Conservation (phyloP, 2,113 vertebrate species). For the Oryzias javanicus region DNA sequence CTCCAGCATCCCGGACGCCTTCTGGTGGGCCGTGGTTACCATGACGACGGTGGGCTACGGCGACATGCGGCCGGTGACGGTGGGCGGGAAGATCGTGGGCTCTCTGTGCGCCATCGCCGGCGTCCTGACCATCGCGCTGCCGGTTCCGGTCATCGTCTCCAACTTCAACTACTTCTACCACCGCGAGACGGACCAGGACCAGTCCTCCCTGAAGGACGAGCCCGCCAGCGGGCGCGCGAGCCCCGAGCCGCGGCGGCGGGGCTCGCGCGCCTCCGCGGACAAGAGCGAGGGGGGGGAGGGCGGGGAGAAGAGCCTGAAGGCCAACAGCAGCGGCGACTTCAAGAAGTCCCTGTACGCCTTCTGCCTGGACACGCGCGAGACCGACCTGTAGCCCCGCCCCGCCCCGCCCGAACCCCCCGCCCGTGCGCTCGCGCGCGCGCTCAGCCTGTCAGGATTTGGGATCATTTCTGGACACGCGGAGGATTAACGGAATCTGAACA, state of each 20-base stretch:
- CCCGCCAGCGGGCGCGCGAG: constrained; percentile 65
- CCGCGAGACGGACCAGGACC: constrained; percentile 92
- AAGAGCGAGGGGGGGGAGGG: constrained; percentile 73
- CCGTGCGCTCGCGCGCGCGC: constrained; percentile 3
- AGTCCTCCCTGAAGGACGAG: constrained; percentile 85
- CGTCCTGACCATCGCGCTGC: constrained; percentile 94
- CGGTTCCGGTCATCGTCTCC: constrained; percentile 94
- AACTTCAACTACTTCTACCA: constrained; percentile 99
- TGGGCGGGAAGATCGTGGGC: constrained; percentile 95
- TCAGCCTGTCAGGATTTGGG: constrained; percentile 18
- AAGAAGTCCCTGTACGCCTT: constrained; percentile 90
- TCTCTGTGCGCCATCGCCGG: constrained; percentile 94
- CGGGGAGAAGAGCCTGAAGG: constrained; percentile 85
- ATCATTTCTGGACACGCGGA: constrained; percentile 37
- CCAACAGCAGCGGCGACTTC: constrained; percentile 88
- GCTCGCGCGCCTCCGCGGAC: constrained; percentile 80
- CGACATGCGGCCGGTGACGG: constrained; percentile 92
- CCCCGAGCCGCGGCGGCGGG: constrained; percentile 76
- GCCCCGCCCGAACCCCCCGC: neutral
- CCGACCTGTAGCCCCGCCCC: constrained; percentile 80
- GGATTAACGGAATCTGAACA: constrained; percentile 53
- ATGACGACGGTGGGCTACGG: constrained; percentile 98
- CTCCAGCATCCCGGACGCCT: constrained; percentile 96
- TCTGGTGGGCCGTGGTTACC: constrained; percentile 98
- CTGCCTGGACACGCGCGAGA: constrained; percentile 91